Conservation (phyloP, 2,113 vertebrate species). For the Lagenorhynchus albirostris region DNA sequence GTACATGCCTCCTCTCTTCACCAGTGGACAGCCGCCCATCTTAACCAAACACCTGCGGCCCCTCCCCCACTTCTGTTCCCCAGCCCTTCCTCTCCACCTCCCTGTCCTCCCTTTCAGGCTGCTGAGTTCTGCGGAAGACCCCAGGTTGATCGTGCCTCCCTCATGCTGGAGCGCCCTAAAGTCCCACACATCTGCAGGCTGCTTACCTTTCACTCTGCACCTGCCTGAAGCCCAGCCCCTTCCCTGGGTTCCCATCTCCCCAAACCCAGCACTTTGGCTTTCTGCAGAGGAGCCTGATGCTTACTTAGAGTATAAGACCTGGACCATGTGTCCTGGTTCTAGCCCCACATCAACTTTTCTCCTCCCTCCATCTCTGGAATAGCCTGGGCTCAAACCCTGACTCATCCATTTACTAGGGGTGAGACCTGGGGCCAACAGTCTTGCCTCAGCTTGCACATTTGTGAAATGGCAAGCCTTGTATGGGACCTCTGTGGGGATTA, state of each 20-base stretch:
- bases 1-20: neutral
- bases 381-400: neutral
- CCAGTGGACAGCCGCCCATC: accelerated
- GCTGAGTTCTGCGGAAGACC: neutral
- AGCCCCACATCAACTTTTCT: neutral
- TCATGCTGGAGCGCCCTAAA: neutral
- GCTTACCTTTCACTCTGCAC: neutral
- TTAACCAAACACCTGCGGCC: neutral
- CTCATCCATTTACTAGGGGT: neutral
- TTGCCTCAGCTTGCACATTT: neutral
- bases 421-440: neutral
- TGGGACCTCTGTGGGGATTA: neutral
- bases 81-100: neutral
- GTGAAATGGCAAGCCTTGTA: neutral
- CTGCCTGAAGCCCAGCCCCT: neutral
- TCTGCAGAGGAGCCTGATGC: neutral
- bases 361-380: neutral
- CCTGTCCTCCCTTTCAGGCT: neutral
- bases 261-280: neutral
- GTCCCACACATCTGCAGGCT: neutral
- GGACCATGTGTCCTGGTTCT: neutral
- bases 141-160: neutral
- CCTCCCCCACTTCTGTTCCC: neutral
- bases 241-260: neutral
- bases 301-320: neutral